Conservation (phyloP, 2,797 vertebrate genomes). For the Carcharodon carcharias region DNA sequence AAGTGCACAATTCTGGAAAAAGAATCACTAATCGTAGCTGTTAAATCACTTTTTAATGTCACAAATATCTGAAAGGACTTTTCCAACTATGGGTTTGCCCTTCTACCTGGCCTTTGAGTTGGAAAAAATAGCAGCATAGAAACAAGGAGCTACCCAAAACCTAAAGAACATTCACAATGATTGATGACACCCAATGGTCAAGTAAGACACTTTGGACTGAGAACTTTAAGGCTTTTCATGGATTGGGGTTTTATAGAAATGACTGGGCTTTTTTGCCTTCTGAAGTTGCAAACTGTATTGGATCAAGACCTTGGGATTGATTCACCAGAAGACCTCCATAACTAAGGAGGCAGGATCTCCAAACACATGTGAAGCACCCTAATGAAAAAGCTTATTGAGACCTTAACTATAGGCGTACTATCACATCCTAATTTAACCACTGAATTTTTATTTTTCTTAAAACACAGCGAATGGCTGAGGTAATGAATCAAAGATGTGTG, state of each 20-base stretch:
- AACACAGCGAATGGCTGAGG: not conserved
- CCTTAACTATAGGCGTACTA: not conserved
- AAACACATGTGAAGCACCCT: not conserved
- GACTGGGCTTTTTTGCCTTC: not conserved
- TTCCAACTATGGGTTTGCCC: not conserved
- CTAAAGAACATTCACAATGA: not conserved
- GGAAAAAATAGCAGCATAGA: not conserved
- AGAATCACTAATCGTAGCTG: too few relatives aligned
- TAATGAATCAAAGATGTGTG: not conserved
- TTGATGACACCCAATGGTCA: not conserved
- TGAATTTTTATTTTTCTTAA: not conserved
- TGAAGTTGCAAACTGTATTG: not conserved
- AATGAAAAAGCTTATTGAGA: not conserved
- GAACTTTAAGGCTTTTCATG: not conserved
- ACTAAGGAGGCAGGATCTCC: not conserved
- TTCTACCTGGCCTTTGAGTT: not conserved
- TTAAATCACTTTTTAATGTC: not conserved
- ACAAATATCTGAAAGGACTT: not conserved
- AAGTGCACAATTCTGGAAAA: not conserved
- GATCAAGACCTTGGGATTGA: not conserved
- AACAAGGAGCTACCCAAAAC: not conserved
- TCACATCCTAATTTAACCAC: not conserved
- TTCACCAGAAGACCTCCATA: not conserved
- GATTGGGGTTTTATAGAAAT: not conserved
- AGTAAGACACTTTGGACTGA: not conserved